Evolutionary conservation across 2,797 vertebrate species (phyloP), one percentile per base, ranked within the genome.

Genomic region (Falco columbarius): DNA sequence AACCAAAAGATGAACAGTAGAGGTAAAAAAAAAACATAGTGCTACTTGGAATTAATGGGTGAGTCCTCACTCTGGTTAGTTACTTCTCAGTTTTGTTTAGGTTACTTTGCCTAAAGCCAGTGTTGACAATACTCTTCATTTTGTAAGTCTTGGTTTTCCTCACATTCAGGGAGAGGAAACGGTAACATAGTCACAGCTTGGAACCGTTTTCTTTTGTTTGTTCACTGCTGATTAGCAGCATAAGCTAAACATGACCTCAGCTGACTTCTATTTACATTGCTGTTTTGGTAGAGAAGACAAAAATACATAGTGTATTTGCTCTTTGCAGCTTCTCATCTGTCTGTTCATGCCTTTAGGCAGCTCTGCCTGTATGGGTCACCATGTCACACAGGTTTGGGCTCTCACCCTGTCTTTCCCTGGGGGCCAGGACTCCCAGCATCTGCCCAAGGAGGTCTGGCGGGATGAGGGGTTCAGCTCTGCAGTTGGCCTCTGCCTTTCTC

Each of bases 191-290:
- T 58, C 67, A 80, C 79, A 73, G 47, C 27, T 76, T 85, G 46
- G 86, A 94, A 72, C 16, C 16, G 4, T 92, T 87, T 89, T 86
- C 29, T 72, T 42, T 79, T 81, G 81, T 95, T 96, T 85, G 74
- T 92, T 92, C 81, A n/a, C 59, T 73, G 67, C 42, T 80, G 84
- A 92, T 81, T 87, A 92, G 44, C 68, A 87, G 44, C 21, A 80
- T 63, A 92, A 96, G 82, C 81, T 44, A 79, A 91, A 89, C 34
- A 79, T 0, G 12, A 70, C 12, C 15, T 95, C 67, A 89, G 47
- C 59, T 91, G 93, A 94, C 71, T 82, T 59, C 12, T 67, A 66
- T 87, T 89, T 95, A 89, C 59, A 82, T 70, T 29, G 44, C 16
- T 42, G 7, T 58, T 93, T 42, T 3, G 3, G 51, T 58, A 68